A percentile compares a stretch with the other conserved stretches of the same genome.
These are phyloP conservation scores for Diprion similis DNA, from an alignment of 1,140 invertebrate genomes.

Conservation along the genomic window DNA sequence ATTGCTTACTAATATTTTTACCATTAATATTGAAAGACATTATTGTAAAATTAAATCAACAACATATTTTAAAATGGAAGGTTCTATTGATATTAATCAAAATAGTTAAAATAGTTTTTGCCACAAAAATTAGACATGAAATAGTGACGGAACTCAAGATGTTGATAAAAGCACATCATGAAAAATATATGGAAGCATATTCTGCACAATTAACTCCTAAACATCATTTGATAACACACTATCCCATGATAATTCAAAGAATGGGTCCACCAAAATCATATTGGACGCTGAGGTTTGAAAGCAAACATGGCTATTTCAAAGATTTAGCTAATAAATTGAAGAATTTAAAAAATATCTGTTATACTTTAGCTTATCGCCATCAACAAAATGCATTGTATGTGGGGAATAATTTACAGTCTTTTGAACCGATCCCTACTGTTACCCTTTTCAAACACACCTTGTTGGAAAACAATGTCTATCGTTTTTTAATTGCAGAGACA, in stretches of 20 bases:
- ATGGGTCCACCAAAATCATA: neutral
- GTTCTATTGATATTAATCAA: neutral
- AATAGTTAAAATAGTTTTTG: neutral
- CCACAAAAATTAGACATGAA: neutral
- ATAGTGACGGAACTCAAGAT: neutral
- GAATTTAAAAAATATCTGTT: neutral
- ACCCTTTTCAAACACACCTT: neutral
- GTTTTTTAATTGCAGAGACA: neutral
- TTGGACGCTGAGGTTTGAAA: neutral
- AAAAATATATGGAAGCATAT: neutral
- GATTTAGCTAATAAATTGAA: neutral
- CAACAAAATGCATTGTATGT: neutral
- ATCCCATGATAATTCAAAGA: neutral
- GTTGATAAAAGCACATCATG: neutral
- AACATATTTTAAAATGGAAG: neutral
- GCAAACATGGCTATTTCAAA: conserved; percentile 16
- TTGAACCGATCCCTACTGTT: neutral
- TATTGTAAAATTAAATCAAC: neutral
- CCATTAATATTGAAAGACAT: conserved; percentile 17
- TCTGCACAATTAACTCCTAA: neutral
- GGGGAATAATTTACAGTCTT: neutral
- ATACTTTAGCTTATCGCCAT: conserved; percentile 1
- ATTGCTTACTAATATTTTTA: conserved; percentile 10
- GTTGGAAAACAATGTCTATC: neutral
- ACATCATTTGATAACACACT: neutral